Percentiles rank a stretch among this genome's conserved stretches.
Conservation (phyloP, 2,113 vertebrate species). For the Protobothrops mucrosquamatus region DNA sequence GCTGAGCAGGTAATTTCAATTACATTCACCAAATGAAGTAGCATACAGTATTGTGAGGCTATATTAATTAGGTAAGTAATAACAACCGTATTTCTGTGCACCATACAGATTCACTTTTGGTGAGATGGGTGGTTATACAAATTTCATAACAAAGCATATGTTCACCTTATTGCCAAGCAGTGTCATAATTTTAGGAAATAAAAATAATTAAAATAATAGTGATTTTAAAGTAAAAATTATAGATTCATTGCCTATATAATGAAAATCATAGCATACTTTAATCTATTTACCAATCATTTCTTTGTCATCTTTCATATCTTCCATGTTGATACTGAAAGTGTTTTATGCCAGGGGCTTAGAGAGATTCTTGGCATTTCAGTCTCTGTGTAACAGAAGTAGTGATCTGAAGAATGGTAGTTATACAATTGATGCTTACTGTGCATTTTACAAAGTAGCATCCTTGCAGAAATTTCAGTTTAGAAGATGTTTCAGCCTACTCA, state of each 20-base stretch:
- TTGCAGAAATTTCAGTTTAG: not conserved
- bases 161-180: not conserved
- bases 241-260: not conserved
- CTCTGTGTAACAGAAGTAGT: not conserved
- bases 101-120: not conserved
- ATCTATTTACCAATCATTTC: not conserved
- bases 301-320: not conserved
- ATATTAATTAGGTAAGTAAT: not conserved
- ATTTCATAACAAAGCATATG: not conserved
- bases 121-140: not conserved
- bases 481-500: not conserved
- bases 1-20: not conserved
- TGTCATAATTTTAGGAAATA: not conserved
- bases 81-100: not conserved
- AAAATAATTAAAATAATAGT: not conserved
- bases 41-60: not conserved
- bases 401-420: not conserved
- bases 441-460: not conserved
- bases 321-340: not conserved
- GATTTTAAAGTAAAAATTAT: not conserved
- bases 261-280: accelerated
- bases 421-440: not conserved
- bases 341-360: not conserved
- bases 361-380: not conserved
- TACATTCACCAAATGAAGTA: not conserved